phyloP scores from a whole-genome alignment of 2,113 vertebrate species.

The Lycaon pictus region DNA sequence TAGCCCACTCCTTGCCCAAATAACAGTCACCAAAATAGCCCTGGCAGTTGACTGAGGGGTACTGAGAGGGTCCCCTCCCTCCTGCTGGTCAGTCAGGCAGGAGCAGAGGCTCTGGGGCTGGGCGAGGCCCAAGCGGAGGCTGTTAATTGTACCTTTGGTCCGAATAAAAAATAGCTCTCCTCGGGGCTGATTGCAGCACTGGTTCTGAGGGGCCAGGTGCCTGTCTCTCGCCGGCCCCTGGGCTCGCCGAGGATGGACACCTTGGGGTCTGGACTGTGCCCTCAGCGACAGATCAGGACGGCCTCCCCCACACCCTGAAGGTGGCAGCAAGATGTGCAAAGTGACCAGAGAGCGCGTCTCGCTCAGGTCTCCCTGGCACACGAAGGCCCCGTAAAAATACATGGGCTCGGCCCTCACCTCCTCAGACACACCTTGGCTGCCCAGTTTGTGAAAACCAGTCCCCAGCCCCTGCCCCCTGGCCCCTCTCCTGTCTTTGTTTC shows the following conservation, averaged over 20 bases:
- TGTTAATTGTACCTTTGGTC: constrained; percentile 93
- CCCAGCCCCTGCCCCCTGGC: accelerated
- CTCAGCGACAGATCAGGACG: neutral
- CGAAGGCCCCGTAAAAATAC: neutral
- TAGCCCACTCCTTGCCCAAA: constrained; percentile 85
- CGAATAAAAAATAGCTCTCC: constrained; percentile 92
- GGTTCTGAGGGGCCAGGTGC: constrained; percentile 89
- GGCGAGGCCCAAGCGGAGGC: constrained; percentile 84
- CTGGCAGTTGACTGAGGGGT: constrained; percentile 77
- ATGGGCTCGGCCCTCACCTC: accelerated
- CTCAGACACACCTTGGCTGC: neutral
- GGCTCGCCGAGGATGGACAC: neutral
- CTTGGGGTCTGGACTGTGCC: neutral
- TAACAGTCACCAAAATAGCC: constrained; percentile 83
- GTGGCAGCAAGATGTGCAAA: neutral
- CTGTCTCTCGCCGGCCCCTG: constrained; percentile 73
- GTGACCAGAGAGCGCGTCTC: neutral
- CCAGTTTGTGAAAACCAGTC: neutral
- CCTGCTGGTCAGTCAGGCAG: constrained; percentile 58
- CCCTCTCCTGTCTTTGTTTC: accelerated
- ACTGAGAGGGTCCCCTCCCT: constrained; percentile 79
- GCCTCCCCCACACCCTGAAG: neutral
- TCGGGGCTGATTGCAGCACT: constrained; percentile 91
- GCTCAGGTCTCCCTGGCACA: neutral
- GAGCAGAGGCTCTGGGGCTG: constrained; percentile 74